Conservation (phyloP, 2,113 vertebrate genomes). For the Ahaetulla prasina region DNA sequence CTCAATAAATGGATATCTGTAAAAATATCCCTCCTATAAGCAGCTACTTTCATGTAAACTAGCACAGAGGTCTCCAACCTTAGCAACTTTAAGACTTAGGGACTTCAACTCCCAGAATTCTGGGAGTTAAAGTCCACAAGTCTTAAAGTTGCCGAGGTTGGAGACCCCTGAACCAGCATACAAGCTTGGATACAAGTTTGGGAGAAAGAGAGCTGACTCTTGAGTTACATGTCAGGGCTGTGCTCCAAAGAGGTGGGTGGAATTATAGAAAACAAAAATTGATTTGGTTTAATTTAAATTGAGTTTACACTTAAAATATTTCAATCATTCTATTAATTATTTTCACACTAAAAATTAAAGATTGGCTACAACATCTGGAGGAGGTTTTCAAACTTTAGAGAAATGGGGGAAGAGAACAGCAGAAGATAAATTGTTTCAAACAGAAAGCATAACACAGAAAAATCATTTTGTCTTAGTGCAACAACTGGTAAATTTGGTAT, state of each 20-base stretch:
- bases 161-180: too few relatives aligned
- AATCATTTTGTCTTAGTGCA: neutral
- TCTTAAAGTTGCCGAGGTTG: too few relatives aligned
- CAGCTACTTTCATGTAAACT: neutral
- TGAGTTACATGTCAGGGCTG: neutral
- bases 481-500: neutral
- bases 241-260: neutral
- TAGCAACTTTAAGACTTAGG: too few relatives aligned
- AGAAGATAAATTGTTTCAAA: neutral
- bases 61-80: too few relatives aligned
- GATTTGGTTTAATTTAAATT: neutral
- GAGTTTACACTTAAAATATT: neutral
- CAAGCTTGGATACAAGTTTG: neutral
- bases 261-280: neutral
- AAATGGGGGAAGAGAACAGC: neutral
- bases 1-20: neutral
- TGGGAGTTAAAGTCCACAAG: too few relatives aligned
- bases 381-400: neutral
- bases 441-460: neutral
- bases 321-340: neutral
- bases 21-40: neutral
- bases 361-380: neutral
- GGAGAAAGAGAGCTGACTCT: neutral
- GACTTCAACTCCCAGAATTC: too few relatives aligned
- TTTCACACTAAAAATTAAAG: neutral